phyloP scores from a whole-genome alignment of 2,797 vertebrate genomes.

The Rhinoraja longicauda region DNA sequence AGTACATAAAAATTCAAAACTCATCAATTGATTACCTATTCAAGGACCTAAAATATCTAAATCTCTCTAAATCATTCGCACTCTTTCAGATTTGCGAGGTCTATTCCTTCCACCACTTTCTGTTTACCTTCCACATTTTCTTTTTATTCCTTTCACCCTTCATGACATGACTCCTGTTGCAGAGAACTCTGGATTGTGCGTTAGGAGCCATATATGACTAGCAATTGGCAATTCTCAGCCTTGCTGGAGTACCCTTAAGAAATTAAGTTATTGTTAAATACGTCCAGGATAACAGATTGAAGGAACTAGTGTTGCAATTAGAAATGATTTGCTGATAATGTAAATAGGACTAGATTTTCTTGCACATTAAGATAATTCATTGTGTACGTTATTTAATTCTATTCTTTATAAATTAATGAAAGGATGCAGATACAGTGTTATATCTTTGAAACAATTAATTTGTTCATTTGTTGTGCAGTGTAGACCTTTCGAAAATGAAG shows the following conservation, averaged over 20 bases:
- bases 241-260: background rate
- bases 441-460: background rate
- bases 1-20: background rate
- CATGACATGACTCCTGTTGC: background rate
- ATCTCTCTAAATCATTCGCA: background rate
- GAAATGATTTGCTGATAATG: background rate
- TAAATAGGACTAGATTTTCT: background rate
- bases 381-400: background rate
- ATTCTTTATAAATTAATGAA: background rate
- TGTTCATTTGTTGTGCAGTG: background rate
- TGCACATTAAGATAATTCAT: background rate
- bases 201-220: background rate
- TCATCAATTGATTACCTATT: background rate
- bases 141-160: background rate
- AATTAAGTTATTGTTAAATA: background rate
- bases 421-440: background rate
- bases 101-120: background rate
- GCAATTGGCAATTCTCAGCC: background rate
- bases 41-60: background rate
- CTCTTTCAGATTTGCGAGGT: background rate
- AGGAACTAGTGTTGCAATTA: background rate
- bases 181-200: background rate
- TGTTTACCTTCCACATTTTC: background rate
- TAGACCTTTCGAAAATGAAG: slow-evolving; percentile 53
- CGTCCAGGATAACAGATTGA: background rate